phyloP scores from a whole-genome alignment of 2,888 invertebrate genomes.

The Andrena marginata region DNA sequence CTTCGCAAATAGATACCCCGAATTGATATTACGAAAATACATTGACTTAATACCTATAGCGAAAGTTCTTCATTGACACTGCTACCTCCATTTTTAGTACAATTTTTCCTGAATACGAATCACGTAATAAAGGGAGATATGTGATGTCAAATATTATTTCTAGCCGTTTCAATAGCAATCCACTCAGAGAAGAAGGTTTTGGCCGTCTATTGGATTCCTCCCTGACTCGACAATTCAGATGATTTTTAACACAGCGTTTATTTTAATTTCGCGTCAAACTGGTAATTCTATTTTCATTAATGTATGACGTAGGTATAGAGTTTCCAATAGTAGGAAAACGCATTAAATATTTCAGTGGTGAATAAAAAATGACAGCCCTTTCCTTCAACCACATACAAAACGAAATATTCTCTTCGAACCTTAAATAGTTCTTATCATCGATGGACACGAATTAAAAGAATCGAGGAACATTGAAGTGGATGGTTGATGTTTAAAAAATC shows the following conservation, averaged over 20 bases:
- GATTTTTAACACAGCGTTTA: not conserved
- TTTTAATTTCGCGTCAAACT: not conserved
- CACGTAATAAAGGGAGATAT: not conserved
- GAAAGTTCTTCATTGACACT: not conserved
- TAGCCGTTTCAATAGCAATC: not conserved
- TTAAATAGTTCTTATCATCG: too few species aligned
- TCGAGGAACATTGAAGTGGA: too few species aligned
- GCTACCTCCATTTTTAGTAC: not conserved
- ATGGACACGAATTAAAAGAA: too few species aligned
- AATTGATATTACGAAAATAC: not conserved
- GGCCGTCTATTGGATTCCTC: not conserved
- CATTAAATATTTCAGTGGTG: not conserved
- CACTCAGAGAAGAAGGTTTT: not conserved
- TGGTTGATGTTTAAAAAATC: too few species aligned
- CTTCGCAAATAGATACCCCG: not conserved
- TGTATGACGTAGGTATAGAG: not conserved
- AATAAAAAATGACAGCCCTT: too few species aligned
- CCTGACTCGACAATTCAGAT: not conserved
- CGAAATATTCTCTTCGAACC: too few species aligned
- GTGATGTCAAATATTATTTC: not conserved
- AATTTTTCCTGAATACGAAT: not conserved
- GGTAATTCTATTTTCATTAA: not conserved
- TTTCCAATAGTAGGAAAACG: not conserved
- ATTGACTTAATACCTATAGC: not conserved
- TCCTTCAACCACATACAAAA: too few species aligned